Conservation (phyloP, 2,797 vertebrate species). For the Rhinichthys osculus region DNA sequence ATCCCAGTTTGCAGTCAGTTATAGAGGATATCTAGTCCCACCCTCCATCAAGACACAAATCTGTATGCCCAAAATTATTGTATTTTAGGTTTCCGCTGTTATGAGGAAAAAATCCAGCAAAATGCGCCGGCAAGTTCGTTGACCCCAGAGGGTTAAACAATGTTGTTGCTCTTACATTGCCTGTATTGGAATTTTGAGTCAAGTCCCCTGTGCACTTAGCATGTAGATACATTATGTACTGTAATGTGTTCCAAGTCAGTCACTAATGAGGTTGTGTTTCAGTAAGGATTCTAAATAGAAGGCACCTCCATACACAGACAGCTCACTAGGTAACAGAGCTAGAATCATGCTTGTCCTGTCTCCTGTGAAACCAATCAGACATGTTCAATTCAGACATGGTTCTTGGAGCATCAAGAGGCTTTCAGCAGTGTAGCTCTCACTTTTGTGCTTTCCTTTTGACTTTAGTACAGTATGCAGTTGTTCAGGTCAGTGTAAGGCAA, state of each 20-base stretch:
- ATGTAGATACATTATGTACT: neutral
- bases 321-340: neutral
- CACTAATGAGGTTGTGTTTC: neutral
- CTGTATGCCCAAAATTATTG: neutral
- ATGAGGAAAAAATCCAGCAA: neutral
- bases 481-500: conserved; percentile 8
- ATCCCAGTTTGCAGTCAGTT: neutral
- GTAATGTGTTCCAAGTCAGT: neutral
- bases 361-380: neutral
- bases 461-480: neutral
- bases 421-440: conserved; percentile 7
- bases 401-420: conserved; percentile 10
- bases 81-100: neutral
- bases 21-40: neutral
- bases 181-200: neutral
- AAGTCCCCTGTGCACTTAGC: neutral
- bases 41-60: neutral
- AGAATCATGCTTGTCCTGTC: neutral
- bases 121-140: neutral
- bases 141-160: neutral
- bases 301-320: neutral
- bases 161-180: neutral
- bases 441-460: conserved; percentile 33
- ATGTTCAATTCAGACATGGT: neutral
- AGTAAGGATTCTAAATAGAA: neutral